Evolutionary conservation across 2,113 vertebrate genomes (phyloP).

Genomic region (Chlamydotis undulata): DNA sequence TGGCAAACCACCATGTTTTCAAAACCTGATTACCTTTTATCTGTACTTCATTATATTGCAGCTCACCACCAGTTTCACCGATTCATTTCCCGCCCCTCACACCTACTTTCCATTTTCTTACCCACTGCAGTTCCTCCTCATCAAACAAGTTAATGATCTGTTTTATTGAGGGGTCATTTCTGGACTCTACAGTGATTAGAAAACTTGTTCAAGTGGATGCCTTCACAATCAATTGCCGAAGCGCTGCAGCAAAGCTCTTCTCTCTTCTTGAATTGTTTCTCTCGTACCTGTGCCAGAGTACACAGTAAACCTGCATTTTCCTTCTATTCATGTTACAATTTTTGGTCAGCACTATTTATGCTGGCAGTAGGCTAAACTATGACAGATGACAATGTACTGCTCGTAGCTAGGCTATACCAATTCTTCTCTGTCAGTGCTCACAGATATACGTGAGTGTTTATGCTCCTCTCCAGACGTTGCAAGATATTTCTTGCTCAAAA

Average conservation of each 20-base stretch:
- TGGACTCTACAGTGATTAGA: neutral
- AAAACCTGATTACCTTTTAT: neutral
- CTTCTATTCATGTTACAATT: neutral
- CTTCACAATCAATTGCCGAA: neutral
- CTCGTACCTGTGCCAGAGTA: neutral
- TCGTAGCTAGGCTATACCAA: rapidly evolving
- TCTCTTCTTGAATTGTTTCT: neutral
- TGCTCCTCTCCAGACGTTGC: neutral
- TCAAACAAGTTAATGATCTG: neutral
- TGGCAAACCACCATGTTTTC: neutral
- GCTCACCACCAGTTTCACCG: neutral
- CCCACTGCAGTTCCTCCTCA: neutral
- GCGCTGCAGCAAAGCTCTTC: neutral
- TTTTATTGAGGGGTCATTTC: neutral
- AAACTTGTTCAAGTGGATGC: neutral
- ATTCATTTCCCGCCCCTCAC: neutral
- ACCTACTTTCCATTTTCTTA: neutral
- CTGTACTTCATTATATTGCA: neutral
- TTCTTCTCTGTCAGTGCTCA: neutral
- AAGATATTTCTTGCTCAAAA: neutral
- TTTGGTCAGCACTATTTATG: neutral
- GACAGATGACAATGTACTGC: neutral
- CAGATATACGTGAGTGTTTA: rapidly evolving
- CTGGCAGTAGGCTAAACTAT: neutral
- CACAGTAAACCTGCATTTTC: neutral